Percentiles rank a stretch among this genome's conserved stretches.
Evolutionary conservation across 1,140 invertebrate genomes (phyloP).

Genomic region (Battus philenor): DNA sequence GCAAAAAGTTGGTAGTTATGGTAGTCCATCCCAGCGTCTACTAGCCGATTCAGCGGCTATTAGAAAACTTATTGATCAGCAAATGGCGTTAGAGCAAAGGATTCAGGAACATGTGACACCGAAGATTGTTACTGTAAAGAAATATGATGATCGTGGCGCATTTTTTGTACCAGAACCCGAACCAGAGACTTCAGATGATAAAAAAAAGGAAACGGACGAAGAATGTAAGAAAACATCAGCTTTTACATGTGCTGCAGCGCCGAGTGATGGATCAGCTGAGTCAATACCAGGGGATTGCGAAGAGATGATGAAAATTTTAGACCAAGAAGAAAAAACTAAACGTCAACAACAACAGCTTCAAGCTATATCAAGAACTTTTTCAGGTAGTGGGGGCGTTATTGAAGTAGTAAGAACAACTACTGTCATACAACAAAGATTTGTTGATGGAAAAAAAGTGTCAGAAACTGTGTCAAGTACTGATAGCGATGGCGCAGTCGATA

Average conservation of each 20-base stretch:
- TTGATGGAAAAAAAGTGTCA: conserved; percentile 76
- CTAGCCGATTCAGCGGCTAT: conserved; percentile 65
- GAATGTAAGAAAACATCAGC: conserved; percentile 63
- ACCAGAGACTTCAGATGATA: conserved; percentile 37
- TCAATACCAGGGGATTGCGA: conserved; percentile 69
- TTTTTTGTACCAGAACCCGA: conserved; percentile 69
- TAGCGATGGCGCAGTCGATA: conserved; percentile 59
- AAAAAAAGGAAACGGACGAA: conserved; percentile 45
- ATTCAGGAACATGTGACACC: conserved; percentile 58
- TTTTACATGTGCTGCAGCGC: conserved; percentile 74
- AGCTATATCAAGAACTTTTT: conserved; percentile 32
- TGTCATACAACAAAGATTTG: conserved; percentile 74
- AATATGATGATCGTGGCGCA: conserved; percentile 67
- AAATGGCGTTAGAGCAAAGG: conserved; percentile 67
- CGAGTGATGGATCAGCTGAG: conserved; percentile 71
- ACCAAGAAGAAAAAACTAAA: conserved; percentile 60
- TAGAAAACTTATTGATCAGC: conserved; percentile 70
- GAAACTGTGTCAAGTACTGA: conserved; percentile 71
- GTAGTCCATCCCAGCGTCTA: conserved; percentile 74
- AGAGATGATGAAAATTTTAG: conserved; percentile 71
- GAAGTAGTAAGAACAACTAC: conserved; percentile 76
- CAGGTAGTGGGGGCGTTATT: conserved; percentile 50
- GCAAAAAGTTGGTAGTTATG: conserved; percentile 73
- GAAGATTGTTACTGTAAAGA: conserved; percentile 68
- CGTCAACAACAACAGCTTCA: conserved; percentile 37